Conservation (phyloP, 2,797 vertebrate species). For the Hypotaenidia okinawae region DNA sequence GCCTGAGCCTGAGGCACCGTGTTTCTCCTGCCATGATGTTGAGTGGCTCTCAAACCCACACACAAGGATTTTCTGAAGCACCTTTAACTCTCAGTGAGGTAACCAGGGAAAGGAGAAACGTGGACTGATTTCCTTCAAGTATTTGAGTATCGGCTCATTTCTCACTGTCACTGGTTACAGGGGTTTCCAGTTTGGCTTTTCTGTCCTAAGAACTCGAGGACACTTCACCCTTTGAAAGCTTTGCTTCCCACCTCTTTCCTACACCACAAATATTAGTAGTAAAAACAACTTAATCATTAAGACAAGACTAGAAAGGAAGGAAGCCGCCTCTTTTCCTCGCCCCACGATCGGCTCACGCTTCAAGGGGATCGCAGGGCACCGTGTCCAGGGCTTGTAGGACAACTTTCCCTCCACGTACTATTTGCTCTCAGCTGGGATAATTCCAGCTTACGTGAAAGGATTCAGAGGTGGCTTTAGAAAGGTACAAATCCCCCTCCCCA, state of each 20-base stretch:
- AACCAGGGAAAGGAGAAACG: background rate
- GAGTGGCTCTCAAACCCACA: background rate
- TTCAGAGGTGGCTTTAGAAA: background rate
- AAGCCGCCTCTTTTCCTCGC: background rate
- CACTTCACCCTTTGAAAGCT: background rate
- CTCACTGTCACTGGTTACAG: fast-evolving
- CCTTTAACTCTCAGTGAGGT: fast-evolving
- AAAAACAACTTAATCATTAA: background rate
- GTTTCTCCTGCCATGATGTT: background rate
- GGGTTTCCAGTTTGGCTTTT: background rate
- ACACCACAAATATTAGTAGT: background rate
- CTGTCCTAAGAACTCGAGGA: background rate
- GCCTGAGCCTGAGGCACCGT: background rate
- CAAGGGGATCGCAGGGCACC: background rate
- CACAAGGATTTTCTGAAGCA: background rate
- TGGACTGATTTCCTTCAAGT: background rate
- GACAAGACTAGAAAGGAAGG: background rate
- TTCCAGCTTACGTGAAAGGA: background rate
- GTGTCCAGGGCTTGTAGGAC: background rate
- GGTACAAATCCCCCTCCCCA: background rate
- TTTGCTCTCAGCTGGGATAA: background rate
- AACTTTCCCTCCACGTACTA: background rate
- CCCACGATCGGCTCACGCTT: background rate
- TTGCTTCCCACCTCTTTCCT: background rate
- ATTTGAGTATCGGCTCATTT: background rate